Conservation (phyloP, 2,888 invertebrate species). For the Lucinisca nassula region DNA sequence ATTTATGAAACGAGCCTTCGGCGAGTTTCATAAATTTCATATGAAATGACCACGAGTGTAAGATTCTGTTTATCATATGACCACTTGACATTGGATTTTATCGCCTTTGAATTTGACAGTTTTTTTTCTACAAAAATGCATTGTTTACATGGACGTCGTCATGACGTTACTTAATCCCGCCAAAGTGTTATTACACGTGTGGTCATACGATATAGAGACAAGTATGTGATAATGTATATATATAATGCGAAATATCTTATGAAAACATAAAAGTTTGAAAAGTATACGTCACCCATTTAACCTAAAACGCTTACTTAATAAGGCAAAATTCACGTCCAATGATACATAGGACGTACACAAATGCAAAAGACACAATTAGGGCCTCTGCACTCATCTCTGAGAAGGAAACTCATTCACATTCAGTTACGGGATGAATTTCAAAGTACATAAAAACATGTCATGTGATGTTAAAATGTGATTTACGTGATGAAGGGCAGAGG, state of each 20-base stretch:
- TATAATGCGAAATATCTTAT: not conserved
- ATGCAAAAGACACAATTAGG: not conserved
- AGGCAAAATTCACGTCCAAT: not conserved
- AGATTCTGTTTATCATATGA: no score
- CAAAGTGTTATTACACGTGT: no score
- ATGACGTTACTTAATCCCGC: no score
- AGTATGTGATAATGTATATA: no score
- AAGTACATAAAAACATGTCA: not conserved
- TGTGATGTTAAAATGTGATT: constrained; percentile 9
- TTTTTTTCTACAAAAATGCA: no score
- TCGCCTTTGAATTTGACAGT: no score
- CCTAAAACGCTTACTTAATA: not conserved
- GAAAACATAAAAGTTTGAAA: not conserved
- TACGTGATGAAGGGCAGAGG: not conserved
- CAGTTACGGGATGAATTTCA: not conserved
- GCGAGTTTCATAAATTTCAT: no score
- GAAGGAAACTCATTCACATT: not conserved
- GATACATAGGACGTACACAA: not conserved
- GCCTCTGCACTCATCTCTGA: not conserved
- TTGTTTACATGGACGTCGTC: no score
- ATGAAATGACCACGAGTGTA: no score
- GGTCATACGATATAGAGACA: no score
- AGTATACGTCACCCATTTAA: not conserved
- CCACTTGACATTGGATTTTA: no score
- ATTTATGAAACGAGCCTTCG: no score